A percentile compares a stretch with the other conserved stretches of the same genome.
phyloP scores from a whole-genome alignment of 2,113 vertebrate species.

The Microtus richardsoni region DNA sequence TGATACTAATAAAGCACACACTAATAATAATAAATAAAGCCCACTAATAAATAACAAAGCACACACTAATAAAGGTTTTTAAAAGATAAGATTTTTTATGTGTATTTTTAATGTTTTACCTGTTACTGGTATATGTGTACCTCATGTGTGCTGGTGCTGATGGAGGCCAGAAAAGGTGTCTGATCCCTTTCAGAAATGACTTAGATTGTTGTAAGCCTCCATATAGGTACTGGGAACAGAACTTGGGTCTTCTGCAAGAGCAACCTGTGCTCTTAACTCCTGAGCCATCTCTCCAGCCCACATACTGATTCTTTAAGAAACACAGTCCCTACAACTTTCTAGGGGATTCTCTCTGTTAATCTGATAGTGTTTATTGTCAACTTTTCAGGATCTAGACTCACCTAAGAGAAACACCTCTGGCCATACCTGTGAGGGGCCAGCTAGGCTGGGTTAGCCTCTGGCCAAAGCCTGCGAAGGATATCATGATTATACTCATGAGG shows the following conservation, averaged over 20 bases:
- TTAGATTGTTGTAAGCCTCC: neutral
- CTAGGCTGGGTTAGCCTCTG: neutral
- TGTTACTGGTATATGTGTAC: neutral
- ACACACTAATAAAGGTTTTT: fast-evolving
- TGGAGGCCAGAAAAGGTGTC: neutral
- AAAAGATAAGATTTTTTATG: neutral
- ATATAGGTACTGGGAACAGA: neutral
- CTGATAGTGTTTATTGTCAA: neutral
- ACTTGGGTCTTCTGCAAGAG: too few species aligned
- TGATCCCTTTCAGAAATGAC: neutral
- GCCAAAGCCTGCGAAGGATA: neutral
- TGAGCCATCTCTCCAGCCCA: neutral
- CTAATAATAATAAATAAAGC: too few species aligned
- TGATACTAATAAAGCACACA: fast-evolving
- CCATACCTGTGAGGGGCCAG: too few species aligned
- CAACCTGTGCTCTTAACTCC: neutral
- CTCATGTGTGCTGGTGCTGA: neutral
- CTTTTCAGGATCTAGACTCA: neutral
- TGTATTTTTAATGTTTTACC: neutral
- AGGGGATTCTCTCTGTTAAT: neutral
- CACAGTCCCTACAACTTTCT: fast-evolving
- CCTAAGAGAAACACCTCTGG: neutral
- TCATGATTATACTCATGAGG: neutral
- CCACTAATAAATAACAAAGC: too few species aligned
- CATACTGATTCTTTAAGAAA: neutral